Conservation (phyloP, 2,113 vertebrate species). For the Mus musculus region DNA sequence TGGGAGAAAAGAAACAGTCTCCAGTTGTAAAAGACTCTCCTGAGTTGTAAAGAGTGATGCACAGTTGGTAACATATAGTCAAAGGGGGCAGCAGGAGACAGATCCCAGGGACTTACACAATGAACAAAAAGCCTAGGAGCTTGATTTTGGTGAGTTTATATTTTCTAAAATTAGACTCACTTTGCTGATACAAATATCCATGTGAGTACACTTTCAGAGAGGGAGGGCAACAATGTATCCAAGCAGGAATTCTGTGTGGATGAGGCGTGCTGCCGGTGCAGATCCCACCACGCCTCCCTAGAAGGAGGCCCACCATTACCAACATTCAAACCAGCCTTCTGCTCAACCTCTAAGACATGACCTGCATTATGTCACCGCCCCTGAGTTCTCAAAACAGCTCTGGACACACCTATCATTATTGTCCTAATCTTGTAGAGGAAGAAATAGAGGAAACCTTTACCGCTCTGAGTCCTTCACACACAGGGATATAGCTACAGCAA, state of each 20-base stretch:
- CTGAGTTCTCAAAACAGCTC: not conserved
- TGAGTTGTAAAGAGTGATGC: not conserved
- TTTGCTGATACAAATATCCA: not conserved
- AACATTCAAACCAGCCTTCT: too few species aligned
- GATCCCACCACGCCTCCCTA: not conserved
- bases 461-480: not conserved
- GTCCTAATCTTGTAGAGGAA: not conserved
- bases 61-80: not conserved
- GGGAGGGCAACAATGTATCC: not conserved
- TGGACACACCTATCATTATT: not conserved
- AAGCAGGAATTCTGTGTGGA: not conserved
- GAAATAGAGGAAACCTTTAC: not conserved
- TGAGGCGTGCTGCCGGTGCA: not conserved
- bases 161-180: not conserved
- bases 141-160: not conserved
- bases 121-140: not conserved
- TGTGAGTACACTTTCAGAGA: not conserved
- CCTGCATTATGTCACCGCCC: accelerated
- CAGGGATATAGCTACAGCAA: not conserved
- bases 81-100: too few species aligned
- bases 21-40: not conserved
- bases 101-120: not conserved
- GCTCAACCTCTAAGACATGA: not conserved
- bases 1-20: not conserved
- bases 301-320: not conserved